Conservation (phyloP, 2,113 vertebrate genomes). For the Sebastes schlegelii region DNA sequence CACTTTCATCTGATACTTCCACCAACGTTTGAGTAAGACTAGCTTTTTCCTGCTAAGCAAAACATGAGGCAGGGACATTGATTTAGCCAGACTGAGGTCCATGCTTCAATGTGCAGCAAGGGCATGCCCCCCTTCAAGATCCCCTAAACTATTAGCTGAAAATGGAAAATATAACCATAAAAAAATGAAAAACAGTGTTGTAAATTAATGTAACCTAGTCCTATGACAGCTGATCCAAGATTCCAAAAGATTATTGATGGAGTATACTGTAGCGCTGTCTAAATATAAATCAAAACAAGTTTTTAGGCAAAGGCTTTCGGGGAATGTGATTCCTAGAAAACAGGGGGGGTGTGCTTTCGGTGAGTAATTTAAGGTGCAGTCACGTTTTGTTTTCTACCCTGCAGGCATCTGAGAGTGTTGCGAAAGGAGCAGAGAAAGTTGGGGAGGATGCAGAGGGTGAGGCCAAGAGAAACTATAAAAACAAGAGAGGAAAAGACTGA, state of each 20-base stretch:
- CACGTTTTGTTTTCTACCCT: conserved; percentile 61
- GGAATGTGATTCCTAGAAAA: conserved; percentile 67
- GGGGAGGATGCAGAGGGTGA: background rate
- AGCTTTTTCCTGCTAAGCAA: background rate
- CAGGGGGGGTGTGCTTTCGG: conserved; percentile 52
- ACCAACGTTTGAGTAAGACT: conserved; percentile 25
- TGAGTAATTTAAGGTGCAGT: conserved; percentile 29
- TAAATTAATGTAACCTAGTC: background rate
- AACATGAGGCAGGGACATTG: too few species aligned
- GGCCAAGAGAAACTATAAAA: conserved; percentile 11
- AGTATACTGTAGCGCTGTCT: background rate
- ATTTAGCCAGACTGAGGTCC: too few species aligned
- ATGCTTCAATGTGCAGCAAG: background rate
- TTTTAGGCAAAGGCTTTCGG: conserved; percentile 24
- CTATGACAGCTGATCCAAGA: background rate
- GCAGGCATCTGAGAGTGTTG: conserved; percentile 50
- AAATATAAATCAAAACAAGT: conserved; percentile 43
- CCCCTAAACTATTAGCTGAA: background rate
- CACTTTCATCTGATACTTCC: conserved; percentile 1
- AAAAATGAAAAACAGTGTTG: background rate
- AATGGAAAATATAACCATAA: background rate
- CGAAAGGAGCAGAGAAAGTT: conserved; percentile 32
- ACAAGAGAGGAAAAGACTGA: conserved; percentile 6
- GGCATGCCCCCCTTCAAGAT: too few species aligned
- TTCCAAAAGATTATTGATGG: background rate